These are phyloP conservation scores for Drosophila prosaltans DNA, from an alignment of 1,140 invertebrate genomes.

Conservation along the genomic window DNA sequence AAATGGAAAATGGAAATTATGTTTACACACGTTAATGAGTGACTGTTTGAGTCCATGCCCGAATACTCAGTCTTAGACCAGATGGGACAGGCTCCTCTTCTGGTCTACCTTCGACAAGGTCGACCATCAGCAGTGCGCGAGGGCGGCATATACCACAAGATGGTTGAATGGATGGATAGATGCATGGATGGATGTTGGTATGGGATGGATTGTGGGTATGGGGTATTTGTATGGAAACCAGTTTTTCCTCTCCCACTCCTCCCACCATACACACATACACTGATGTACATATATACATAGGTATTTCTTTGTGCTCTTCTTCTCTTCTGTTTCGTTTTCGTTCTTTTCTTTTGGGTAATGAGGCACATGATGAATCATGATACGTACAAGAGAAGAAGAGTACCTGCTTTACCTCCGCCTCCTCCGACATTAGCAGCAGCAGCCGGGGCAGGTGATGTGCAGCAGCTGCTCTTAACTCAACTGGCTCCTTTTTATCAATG, in stretches of 20 bases:
- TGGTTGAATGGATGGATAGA: conserved; percentile 12
- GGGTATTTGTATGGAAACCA: conserved; percentile 16
- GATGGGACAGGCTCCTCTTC: conserved; percentile 40
- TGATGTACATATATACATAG: too few species aligned
- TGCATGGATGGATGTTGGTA: neutral
- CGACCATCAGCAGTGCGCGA: conserved; percentile 31
- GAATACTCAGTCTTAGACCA: neutral
- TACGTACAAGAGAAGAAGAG: conserved; percentile 4
- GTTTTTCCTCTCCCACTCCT: conserved; percentile 25
- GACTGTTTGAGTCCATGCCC: neutral
- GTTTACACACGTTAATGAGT: conserved; percentile 11
- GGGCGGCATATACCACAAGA: conserved; percentile 33
- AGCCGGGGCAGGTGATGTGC: conserved; percentile 37
- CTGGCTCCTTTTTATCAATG: conserved; percentile 23
- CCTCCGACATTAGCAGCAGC: neutral
- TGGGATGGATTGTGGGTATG: neutral
- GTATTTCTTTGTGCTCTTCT: neutral
- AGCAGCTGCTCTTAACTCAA: conserved; percentile 44
- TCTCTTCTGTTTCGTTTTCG: neutral
- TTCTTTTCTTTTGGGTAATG: conserved; percentile 38
- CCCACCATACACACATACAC: conserved; percentile 14
- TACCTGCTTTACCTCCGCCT: conserved; percentile 34
- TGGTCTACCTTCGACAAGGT: conserved; percentile 59
- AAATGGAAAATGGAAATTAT: conserved; percentile 10
- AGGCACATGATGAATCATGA: conserved; percentile 60